phyloP scores from a whole-genome alignment of 2,888 invertebrate species.

The Liodrosophila aerea region DNA sequence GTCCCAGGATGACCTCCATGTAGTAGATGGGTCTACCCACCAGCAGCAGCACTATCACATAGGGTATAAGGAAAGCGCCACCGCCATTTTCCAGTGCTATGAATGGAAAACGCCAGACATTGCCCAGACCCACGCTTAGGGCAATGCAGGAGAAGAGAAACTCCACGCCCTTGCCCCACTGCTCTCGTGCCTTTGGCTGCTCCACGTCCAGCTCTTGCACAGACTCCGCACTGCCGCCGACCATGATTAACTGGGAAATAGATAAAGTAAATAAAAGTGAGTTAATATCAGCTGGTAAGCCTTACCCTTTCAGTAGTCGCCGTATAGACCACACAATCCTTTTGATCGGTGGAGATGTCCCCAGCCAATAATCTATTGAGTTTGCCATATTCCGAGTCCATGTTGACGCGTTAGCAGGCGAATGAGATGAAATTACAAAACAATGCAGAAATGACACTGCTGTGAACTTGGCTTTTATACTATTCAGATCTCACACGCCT shows the following conservation, averaged over 20 bases:
- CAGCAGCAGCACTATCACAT: constrained; percentile 85
- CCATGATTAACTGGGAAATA: constrained; percentile 36
- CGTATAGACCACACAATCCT: constrained; percentile 47
- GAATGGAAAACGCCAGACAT: constrained; percentile 87
- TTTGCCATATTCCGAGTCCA: constrained; percentile 70
- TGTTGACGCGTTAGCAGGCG: constrained; percentile 30
- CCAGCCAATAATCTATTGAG: constrained; percentile 41
- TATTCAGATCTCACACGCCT: constrained; percentile 20
- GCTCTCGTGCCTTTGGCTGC: constrained; percentile 67
- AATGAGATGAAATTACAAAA: constrained; percentile 6
- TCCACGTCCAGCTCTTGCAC: neutral
- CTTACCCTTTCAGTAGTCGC: constrained; percentile 65
- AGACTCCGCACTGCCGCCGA: constrained; percentile 14
- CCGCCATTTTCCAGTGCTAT: constrained; percentile 87
- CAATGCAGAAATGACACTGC: constrained; percentile 23
- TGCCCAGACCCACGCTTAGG: constrained; percentile 86
- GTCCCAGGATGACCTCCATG: constrained; percentile 88
- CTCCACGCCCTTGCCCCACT: constrained; percentile 86
- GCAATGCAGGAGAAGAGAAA: constrained; percentile 85
- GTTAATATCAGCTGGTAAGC: accelerated
- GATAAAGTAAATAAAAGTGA: neutral
- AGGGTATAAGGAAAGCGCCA: constrained; percentile 87
- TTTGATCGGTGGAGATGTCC: constrained; percentile 2
- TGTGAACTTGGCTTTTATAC: constrained; percentile 11
- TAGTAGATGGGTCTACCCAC: constrained; percentile 88